Percentiles rank a stretch among this genome's conserved stretches.
Conservation (phyloP, 2,888 invertebrate genomes). For the Hyalella azteca region DNA sequence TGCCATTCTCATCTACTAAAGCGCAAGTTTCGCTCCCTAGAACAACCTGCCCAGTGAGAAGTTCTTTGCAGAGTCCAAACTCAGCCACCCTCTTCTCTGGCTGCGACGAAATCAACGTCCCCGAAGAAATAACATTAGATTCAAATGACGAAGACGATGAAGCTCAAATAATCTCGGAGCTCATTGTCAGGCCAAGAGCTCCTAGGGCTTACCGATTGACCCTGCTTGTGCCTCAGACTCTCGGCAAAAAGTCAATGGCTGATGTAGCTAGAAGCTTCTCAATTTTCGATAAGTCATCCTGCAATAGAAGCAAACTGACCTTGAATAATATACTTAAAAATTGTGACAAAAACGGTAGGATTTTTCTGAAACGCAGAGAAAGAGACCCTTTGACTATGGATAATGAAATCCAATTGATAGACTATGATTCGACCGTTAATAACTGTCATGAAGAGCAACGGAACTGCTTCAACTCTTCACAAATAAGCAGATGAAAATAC, state of each 20-base stretch:
- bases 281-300: neutral
- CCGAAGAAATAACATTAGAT: neutral
- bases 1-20: neutral
- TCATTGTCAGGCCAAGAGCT: neutral
- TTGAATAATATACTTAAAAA: constrained; percentile 1
- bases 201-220: neutral
- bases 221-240: neutral
- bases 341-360: neutral
- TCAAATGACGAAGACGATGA: neutral
- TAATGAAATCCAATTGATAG: too few relatives aligned
- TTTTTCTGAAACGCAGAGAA: neutral
- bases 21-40: neutral
- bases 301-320: neutral
- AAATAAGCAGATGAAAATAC: too few relatives aligned
- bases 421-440: too few relatives aligned
- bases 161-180: neutral
- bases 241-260: neutral
- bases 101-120: neutral
- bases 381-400: too few relatives aligned
- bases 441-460: too few relatives aligned
- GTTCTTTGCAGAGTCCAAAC: neutral
- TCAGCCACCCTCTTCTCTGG: neutral
- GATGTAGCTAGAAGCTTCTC: neutral
- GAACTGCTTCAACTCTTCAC: too few relatives aligned
- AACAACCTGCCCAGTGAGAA: too few relatives aligned